These are phyloP conservation scores for Polymixis flavicincta DNA, from an alignment of 2,888 invertebrate species.

Conservation along the genomic window DNA sequence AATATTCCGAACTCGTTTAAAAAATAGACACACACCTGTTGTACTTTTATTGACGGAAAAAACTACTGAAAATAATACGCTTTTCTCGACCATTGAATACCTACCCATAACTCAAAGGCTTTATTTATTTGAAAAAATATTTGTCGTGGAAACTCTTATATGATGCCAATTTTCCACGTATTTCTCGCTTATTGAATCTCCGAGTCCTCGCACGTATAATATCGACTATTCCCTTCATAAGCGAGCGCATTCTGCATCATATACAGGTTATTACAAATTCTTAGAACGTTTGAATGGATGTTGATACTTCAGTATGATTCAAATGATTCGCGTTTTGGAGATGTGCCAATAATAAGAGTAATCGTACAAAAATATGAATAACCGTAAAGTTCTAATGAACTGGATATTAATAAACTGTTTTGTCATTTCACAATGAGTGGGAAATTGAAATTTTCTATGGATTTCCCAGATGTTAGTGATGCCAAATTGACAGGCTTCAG, in stretches of 20 bases:
- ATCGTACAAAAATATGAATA: slow-evolving; percentile 54
- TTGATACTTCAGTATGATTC: slow-evolving; percentile 69
- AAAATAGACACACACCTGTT: neutral
- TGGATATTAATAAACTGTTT: slow-evolving; percentile 38
- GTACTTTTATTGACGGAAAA: neutral
- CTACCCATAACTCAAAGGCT: neutral
- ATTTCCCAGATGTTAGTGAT: neutral
- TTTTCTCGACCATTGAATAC: neutral
- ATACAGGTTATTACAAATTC: slow-evolving; percentile 59
- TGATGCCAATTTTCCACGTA: slow-evolving; percentile 11
- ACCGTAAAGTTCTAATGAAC: slow-evolving; percentile 41
- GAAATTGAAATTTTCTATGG: slow-evolving; percentile 1
- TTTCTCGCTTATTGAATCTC: neutral
- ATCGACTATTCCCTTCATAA: slow-evolving; percentile 46
- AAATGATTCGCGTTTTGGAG: slow-evolving; percentile 70
- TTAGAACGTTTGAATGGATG: slow-evolving; percentile 57
- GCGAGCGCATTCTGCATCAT: slow-evolving; percentile 45
- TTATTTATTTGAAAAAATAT: neutral
- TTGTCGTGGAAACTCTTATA: neutral
- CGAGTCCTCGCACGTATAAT: slow-evolving; percentile 13
- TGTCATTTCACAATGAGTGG: slow-evolving; percentile 16
- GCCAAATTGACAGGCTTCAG: slow-evolving; percentile 33
- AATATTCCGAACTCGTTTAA: neutral
- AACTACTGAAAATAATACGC: neutral
- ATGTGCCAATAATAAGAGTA: slow-evolving; percentile 71